Conservation (phyloP, 53 echinoderm and acorn worm species). For the Apostichopus leukothele region DNA sequence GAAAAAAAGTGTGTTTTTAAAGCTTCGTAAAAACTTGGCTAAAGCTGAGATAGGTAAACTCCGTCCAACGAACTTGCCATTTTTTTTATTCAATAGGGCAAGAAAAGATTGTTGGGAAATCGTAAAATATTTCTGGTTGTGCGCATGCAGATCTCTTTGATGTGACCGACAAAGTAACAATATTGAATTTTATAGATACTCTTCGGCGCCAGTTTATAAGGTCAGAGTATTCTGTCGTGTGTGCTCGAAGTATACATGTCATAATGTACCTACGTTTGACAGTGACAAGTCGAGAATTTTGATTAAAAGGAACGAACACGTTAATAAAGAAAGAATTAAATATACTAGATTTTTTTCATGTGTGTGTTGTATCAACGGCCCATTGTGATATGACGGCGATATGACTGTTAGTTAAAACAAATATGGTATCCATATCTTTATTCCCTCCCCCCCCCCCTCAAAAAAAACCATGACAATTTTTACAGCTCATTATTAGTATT, state of each 20-base stretch:
- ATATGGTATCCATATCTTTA: no score
- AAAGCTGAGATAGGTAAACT: not conserved
- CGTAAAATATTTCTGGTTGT: slow-evolving; percentile 38
- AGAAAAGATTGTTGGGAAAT: slow-evolving; percentile 32
- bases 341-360: no score
- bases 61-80: slow-evolving; percentile 24
- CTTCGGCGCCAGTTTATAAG: slow-evolving; percentile 35
- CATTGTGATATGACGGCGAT: no score
- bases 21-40: slow-evolving; percentile 30
- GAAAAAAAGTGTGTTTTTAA: slow-evolving; percentile 39
- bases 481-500: no score
- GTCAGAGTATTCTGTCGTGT: not conserved
- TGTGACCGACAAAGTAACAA: slow-evolving; percentile 43
- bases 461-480: no score
- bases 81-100: slow-evolving; percentile 9
- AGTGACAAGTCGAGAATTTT: not conserved
- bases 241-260: not conserved
- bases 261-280: not conserved
- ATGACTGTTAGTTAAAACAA: no score
- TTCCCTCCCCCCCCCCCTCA: no score
- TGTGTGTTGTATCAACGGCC: no score
- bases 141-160: not conserved
- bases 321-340: no score
- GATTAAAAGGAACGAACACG: not conserved
- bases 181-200: slow-evolving; percentile 41